These are phyloP conservation scores for Danionella cerebrum DNA, from an alignment of 2,113 vertebrate species.

Conservation along the genomic window DNA sequence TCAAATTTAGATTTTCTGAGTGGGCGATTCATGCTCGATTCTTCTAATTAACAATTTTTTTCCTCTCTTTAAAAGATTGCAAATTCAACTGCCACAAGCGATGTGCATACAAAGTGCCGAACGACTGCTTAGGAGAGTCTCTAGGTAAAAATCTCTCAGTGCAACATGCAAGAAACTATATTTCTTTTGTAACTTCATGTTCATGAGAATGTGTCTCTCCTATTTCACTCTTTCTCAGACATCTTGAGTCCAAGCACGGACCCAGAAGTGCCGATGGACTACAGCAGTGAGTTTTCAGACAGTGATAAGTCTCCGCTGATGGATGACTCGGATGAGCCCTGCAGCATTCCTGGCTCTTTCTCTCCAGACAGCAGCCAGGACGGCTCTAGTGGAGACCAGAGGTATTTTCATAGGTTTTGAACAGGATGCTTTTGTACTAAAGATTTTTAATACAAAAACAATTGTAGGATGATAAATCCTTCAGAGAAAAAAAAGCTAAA, in stretches of 20 bases:
- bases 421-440: no score
- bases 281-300: conserved; percentile 66
- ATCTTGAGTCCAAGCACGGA: conserved; percentile 64
- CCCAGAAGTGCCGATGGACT: conserved; percentile 78
- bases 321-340: conserved; percentile 74
- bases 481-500: no score
- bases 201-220: not conserved
- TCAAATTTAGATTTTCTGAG: no score
- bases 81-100: conserved; percentile 90
- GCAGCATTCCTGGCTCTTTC: conserved; percentile 75
- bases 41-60: not conserved
- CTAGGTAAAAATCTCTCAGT: conserved; percentile 78
- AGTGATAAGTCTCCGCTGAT: conserved; percentile 71
- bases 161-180: conserved; percentile 22
- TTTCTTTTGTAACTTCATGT: not conserved
- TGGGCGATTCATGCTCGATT: not conserved
- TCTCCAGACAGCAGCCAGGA: conserved; percentile 74
- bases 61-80: conserved; percentile 65
- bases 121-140: conserved; percentile 79
- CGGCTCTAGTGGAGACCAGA: conserved; percentile 67
- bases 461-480: no score
- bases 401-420: conserved; percentile 46
- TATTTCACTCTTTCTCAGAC: conserved; percentile 43
- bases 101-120: conserved; percentile 79
- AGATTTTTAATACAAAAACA: no score